Evolutionary conservation across 2,888 invertebrate genomes (phyloP).

Genomic region (Tipula lateralis): DNA sequence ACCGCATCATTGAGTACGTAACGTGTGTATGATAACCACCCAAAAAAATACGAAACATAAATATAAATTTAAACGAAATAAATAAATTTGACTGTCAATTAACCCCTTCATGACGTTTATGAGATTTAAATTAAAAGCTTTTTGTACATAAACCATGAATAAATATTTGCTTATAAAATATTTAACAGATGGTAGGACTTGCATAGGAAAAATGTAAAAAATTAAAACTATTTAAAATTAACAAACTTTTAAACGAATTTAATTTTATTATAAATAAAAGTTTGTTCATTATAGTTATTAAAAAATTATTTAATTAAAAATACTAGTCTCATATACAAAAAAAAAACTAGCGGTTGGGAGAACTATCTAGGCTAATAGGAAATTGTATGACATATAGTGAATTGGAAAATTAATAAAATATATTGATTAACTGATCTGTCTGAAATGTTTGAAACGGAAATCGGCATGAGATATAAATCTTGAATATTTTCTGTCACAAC

Average conservation of each 20-base stretch:
- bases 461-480: neutral
- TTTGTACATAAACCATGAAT: neutral
- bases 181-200: neutral
- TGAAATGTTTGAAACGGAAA: neutral
- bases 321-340: neutral
- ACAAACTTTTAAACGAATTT: neutral
- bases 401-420: neutral
- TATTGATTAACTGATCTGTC: neutral
- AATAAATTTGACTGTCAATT: neutral
- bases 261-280: neutral
- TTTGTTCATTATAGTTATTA: neutral
- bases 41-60: neutral
- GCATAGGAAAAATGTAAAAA: neutral
- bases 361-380: neutral
- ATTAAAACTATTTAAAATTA: neutral
- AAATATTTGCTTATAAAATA: too few relatives aligned
- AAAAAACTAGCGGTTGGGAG: neutral
- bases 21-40: neutral
- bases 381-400: neutral
- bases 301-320: neutral
- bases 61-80: neutral
- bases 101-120: neutral
- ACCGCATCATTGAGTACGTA: neutral
- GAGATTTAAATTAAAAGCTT: neutral
- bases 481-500: neutral